Percentiles rank a stretch among this genome's conserved stretches.
Conservation (phyloP, 2,113 vertebrate genomes). For the Ochotona curzoniae region DNA sequence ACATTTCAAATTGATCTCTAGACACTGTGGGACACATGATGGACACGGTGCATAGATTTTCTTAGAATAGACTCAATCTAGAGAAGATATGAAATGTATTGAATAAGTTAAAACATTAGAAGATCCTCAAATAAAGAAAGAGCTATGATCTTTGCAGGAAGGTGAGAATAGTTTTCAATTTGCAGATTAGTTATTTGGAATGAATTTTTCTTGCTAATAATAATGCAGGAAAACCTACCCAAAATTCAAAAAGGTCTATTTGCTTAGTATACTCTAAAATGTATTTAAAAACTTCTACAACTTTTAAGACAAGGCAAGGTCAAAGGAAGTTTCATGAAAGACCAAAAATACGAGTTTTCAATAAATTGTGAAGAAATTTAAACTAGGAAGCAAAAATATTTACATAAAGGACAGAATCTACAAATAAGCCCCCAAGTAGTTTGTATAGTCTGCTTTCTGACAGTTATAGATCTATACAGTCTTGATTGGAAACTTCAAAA, state of each 20-base stretch:
- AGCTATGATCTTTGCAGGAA: background rate
- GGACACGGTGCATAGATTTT: background rate
- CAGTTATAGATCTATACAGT: background rate
- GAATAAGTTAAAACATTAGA: background rate
- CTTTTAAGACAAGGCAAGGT: background rate
- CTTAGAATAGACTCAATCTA: background rate
- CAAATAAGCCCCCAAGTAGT: background rate
- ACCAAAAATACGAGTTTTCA: background rate
- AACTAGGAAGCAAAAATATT: background rate
- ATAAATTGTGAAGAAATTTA: background rate
- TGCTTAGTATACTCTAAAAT: background rate
- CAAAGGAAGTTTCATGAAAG: background rate
- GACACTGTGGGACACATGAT: background rate
- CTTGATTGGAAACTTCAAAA: background rate
- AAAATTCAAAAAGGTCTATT: background rate
- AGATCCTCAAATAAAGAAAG: background rate
- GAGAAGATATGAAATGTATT: background rate
- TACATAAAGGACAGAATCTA: background rate
- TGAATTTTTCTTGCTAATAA: slow-evolving; percentile 9
- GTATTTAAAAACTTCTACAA: background rate
- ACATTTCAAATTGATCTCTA: background rate
- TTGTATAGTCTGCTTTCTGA: background rate
- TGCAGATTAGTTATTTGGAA: background rate
- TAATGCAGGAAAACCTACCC: background rate
- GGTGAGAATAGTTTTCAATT: background rate